Percentiles rank a stretch among this genome's conserved stretches.
phyloP scores from a whole-genome alignment of 1,140 invertebrate species.

The Druon quercuslanigerum region DNA sequence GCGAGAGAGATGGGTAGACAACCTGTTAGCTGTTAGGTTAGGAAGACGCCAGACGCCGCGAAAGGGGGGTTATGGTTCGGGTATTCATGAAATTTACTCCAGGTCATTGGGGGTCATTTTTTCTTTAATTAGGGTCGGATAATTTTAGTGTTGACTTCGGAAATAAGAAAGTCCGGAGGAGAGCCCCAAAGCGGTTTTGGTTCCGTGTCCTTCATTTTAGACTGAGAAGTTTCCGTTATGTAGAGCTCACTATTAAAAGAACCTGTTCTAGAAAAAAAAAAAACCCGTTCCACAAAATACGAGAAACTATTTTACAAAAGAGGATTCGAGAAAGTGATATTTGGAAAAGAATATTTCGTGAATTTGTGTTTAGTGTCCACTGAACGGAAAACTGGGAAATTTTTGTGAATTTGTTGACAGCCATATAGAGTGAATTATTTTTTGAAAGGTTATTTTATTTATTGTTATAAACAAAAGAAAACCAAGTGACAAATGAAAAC shows the following conservation, averaged over 20 bases:
- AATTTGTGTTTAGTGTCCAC: too few relatives aligned
- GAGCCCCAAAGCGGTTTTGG: not conserved
- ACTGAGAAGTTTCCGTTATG: constrained; percentile 1
- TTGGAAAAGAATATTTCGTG: too few relatives aligned
- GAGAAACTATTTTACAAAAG: constrained; percentile 19
- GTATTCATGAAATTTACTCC: constrained; percentile 30
- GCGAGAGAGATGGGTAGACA: constrained; percentile 63
- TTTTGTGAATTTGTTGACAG: too few relatives aligned
- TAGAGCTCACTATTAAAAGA: constrained; percentile 15
- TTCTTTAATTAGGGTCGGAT: too few relatives aligned
- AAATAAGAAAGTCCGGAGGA: too few relatives aligned
- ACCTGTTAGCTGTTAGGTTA: constrained; percentile 62
- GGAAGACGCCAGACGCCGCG: constrained; percentile 33
- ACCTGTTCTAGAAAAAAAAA: constrained; percentile 21
- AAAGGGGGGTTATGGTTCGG: constrained; percentile 22
- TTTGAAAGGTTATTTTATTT: too few relatives aligned
- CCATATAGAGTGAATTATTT: too few relatives aligned
- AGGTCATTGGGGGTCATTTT: not conserved
- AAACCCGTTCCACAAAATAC: constrained; percentile 1
- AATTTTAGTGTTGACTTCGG: too few relatives aligned
- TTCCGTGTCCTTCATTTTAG: not conserved
- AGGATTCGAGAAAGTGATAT: not conserved
- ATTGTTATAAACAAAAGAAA: too few relatives aligned
- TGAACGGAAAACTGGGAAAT: too few relatives aligned
- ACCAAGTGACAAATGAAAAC: too few relatives aligned